A percentile compares a stretch with the other conserved stretches of the same genome.
Evolutionary conservation across 2,113 vertebrate species (phyloP).

Genomic region (Ptyas mucosa): DNA sequence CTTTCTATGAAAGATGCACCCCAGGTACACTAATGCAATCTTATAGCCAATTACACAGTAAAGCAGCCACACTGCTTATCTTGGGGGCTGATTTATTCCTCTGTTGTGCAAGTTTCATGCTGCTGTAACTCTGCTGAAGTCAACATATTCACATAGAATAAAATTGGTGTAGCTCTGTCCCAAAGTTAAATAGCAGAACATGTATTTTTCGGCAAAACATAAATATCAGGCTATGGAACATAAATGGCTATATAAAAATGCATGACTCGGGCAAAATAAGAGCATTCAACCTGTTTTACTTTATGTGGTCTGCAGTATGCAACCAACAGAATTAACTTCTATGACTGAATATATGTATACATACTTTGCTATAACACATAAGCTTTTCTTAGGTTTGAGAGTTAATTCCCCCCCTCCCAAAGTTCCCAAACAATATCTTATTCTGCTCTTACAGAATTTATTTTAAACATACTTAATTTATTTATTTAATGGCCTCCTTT

Average conservation of each 20-base stretch:
- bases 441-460: not conserved
- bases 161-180: conserved; percentile 14
- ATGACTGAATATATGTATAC: not conserved
- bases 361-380: not conserved
- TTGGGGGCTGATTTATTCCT: conserved; percentile 44
- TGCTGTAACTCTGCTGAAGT: conserved; percentile 35
- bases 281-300: not conserved
- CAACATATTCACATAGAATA: conserved; percentile 24
- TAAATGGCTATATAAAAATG: not conserved
- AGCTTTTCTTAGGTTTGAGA: not conserved
- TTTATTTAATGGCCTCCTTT: not conserved
- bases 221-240: not conserved
- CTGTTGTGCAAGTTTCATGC: conserved; percentile 25
- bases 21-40: conserved; percentile 16
- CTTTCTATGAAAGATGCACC: conserved; percentile 22
- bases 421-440: not conserved
- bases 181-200: not conserved
- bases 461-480: not conserved
- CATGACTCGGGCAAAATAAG: not conserved
- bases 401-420: not conserved
- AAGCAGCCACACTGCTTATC: conserved; percentile 30
- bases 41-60: conserved; percentile 28
- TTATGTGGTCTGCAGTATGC: not conserved
- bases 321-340: not conserved
- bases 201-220: not conserved